A percentile compares a stretch with the other conserved stretches of the same genome.
Conservation (phyloP, 2,888 invertebrate species). For the Apodemia mormo region DNA sequence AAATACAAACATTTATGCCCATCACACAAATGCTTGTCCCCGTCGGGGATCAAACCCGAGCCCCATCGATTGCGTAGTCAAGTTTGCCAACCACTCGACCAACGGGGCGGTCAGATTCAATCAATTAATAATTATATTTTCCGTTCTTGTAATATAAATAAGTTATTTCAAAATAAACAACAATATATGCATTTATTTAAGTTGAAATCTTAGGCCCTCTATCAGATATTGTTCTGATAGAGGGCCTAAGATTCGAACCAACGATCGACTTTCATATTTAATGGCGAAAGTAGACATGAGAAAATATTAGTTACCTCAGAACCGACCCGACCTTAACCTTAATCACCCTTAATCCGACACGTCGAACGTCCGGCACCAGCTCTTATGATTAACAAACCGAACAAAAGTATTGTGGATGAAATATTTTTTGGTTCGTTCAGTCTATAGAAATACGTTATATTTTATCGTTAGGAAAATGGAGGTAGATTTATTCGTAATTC, state of each 20-base stretch:
- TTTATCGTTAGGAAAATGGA: not conserved
- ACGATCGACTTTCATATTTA: conserved; percentile 6
- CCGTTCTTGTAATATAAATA: no score
- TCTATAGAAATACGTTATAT: not conserved
- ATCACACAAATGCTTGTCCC: no score
- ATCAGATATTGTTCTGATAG: no score
- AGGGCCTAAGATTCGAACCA: no score
- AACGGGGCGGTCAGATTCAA: no score
- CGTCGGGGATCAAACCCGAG: no score
- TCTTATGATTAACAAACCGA: conserved; percentile 14
- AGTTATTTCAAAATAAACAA: no score
- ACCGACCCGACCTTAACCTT: conserved; percentile 14
- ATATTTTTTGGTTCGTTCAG: conserved; percentile 4
- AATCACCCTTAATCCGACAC: conserved; percentile 17
- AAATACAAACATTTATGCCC: no score
- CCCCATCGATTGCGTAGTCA: no score
- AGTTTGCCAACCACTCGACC: no score
- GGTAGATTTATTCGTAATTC: not conserved
- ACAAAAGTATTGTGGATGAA: not conserved
- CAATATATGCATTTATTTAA: not conserved
- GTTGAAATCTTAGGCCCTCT: not conserved
- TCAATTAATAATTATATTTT: no score
- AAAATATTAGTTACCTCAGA: conserved; percentile 12
- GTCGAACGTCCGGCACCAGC: conserved; percentile 9
- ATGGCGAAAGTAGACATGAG: conserved; percentile 4